Percentiles rank a stretch among this genome's conserved stretches.
Conservation (phyloP, 2,888 invertebrate genomes). For the Pachydiplax longipennis region DNA sequence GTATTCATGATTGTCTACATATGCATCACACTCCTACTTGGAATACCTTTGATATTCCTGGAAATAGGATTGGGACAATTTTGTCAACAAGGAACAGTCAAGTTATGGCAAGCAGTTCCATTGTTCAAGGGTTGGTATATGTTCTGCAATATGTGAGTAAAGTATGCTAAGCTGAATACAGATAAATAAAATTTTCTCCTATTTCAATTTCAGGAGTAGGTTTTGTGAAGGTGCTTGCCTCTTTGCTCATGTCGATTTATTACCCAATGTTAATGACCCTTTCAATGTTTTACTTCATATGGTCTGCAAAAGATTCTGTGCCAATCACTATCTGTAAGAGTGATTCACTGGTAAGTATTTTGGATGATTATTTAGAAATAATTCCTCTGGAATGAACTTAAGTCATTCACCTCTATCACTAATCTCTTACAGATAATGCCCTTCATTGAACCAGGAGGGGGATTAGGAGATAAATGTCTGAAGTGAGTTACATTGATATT, state of each 20-base stretch:
- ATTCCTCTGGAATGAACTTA: background rate
- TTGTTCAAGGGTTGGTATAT: slow-evolving; percentile 67
- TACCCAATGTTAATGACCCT: slow-evolving; percentile 68
- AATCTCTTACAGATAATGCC: background rate
- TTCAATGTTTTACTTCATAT: slow-evolving; percentile 65
- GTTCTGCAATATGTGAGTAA: background rate
- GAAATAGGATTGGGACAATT: slow-evolving; percentile 71
- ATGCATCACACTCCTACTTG: slow-evolving; percentile 62
- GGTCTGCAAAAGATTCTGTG: slow-evolving; percentile 64
- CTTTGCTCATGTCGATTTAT: slow-evolving; percentile 65
- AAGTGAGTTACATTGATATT: background rate
- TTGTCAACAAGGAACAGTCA: slow-evolving; percentile 71
- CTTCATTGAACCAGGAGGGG: background rate
- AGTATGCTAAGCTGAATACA: background rate
- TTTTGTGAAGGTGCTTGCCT: slow-evolving; percentile 66
- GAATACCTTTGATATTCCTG: slow-evolving; percentile 67
- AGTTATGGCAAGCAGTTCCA: slow-evolving; percentile 71
- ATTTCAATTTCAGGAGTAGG: slow-evolving; percentile 65
- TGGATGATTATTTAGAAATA: too few species aligned
- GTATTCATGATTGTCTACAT: slow-evolving; percentile 65
- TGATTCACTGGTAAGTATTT: too few species aligned
- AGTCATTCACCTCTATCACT: background rate
- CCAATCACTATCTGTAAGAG: slow-evolving; percentile 65
- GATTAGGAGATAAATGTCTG: slow-evolving; percentile 11
- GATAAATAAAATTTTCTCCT: slow-evolving; percentile 53